Evolutionary conservation across 2,797 vertebrate species (phyloP), one percentile per base, ranked within the genome.

Genomic region (Melanotaenia boesemani): DNA sequence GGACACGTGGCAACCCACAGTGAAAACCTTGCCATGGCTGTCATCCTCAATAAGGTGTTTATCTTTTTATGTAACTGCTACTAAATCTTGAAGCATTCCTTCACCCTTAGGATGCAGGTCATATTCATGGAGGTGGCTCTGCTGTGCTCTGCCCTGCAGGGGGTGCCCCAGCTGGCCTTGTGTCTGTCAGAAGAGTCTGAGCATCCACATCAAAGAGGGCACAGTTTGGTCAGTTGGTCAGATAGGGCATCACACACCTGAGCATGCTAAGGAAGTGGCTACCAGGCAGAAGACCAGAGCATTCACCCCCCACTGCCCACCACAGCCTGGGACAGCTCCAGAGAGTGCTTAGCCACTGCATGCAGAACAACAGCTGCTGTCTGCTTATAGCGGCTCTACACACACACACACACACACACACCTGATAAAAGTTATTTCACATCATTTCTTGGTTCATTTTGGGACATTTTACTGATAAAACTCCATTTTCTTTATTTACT

Each of bases 341-440:
- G 95, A 26, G 97, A 99, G 89, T 99, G 98, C 87, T 97, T 98
- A 67, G 95, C 95, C 69, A 99, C 94, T 0, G 96, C 96, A 55
- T 96, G 93, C 48, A 99, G 82, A 34, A 99, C 96, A 82, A 97
- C 98, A 0, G 96, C 96, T 63, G 96, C 96, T 28, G 97, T 94
- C 89, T 97, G 99, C 93, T 99, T 99, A 77, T 96, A 98, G 88
- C 97, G 97, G 70, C 96, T 94, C 97, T 99, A 83, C 59, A 81
- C 10, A 72, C 39, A 69, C 46, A 85, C 52, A 70, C 52, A 77
- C 57, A 77, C n/a, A n/a, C n/a, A n/a, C n/a, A n/a, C 30, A 2
- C 28, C 28, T 30, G 28, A 30, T 30, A 2, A 30, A 30, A 30
- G 4, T 30, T 15, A 76, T 0, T 70, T 2, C n/a, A 12, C 34